A percentile compares a stretch with the other conserved stretches of the same genome.
These are phyloP conservation scores for Agonopterix subpropinquella DNA, from an alignment of 2,888 invertebrate genomes.

Conservation along the genomic window DNA sequence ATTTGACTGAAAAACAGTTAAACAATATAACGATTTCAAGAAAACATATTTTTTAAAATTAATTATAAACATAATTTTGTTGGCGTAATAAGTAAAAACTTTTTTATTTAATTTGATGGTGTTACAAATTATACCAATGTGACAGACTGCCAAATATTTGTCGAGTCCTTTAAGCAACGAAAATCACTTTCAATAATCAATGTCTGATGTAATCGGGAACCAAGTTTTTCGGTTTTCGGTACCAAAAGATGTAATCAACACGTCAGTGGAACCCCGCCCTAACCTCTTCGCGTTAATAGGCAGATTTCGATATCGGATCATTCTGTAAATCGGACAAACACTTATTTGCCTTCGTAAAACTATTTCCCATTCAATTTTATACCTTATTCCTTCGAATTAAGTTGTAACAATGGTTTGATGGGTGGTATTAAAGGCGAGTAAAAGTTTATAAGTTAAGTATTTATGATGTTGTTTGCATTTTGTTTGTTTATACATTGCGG, in stretches of 20 bases:
- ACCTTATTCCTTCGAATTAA: slow-evolving; percentile 13
- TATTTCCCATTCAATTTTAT: slow-evolving; percentile 10
- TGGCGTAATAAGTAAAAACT: no score
- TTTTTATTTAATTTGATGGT: background rate
- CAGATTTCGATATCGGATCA: slow-evolving; percentile 57
- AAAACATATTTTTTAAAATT: no score
- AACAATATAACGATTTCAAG: no score
- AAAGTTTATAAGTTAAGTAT: slow-evolving; percentile 37
- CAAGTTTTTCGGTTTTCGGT: slow-evolving; percentile 38
- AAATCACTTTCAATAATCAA: no score
- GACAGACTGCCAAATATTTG: no score
- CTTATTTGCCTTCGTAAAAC: slow-evolving; percentile 10
- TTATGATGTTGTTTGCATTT: slow-evolving; percentile 40
- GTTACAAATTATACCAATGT: background rate
- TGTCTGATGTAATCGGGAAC: slow-evolving; percentile 31
- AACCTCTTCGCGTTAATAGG: slow-evolving; percentile 60
- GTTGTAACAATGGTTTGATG: slow-evolving; percentile 1
- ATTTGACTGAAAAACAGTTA: no score
- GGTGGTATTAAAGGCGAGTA: slow-evolving; percentile 11
- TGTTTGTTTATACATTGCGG: slow-evolving; percentile 33
- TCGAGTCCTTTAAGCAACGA: no score
- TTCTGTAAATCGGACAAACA: slow-evolving; percentile 42
- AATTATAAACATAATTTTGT: no score
- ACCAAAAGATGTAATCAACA: slow-evolving; percentile 63
- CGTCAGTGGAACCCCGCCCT: slow-evolving; percentile 62